phyloP scores from a whole-genome alignment of 2,113 vertebrate species.

The Paradisaea rubra region DNA sequence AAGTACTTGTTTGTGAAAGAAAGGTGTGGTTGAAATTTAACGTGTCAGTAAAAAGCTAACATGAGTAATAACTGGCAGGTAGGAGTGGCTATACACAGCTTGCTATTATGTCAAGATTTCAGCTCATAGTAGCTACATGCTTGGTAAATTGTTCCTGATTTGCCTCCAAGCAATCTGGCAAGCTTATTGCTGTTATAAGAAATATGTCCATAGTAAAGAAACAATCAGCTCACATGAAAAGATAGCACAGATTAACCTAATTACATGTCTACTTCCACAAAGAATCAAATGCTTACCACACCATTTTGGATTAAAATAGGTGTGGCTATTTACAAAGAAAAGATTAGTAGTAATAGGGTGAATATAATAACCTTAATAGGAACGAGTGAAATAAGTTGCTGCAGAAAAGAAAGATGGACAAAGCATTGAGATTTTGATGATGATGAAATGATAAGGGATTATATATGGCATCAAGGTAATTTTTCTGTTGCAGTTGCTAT shows the following conservation, averaged over 20 bases:
- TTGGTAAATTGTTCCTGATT: slow-evolving; percentile 69
- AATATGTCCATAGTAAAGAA: slow-evolving; percentile 85
- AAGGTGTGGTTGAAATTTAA: slow-evolving; percentile 74
- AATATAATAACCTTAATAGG: slow-evolving; percentile 88
- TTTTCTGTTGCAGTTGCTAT: slow-evolving; percentile 48
- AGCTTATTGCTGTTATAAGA: slow-evolving; percentile 76
- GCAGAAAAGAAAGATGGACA: slow-evolving; percentile 82
- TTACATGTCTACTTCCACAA: slow-evolving; percentile 88
- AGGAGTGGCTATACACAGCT: slow-evolving; percentile 62
- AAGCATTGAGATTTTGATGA: slow-evolving; percentile 81
- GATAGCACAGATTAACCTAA: slow-evolving; percentile 87
- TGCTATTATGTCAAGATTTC: slow-evolving; percentile 58
- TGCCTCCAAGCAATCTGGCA: slow-evolving; percentile 81
- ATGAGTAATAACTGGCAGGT: slow-evolving; percentile 71
- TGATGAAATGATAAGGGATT: slow-evolving; percentile 81
- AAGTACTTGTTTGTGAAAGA: slow-evolving; percentile 77
- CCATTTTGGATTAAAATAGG: slow-evolving; percentile 83
- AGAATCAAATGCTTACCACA: slow-evolving; percentile 86
- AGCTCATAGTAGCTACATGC: slow-evolving; percentile 70
- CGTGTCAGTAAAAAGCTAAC: slow-evolving; percentile 70
- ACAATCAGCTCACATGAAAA: slow-evolving; percentile 87
- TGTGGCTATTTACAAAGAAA: slow-evolving; percentile 91
- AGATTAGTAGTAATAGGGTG: slow-evolving; percentile 87
- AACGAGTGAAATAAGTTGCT: slow-evolving; percentile 88
- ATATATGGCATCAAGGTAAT: slow-evolving; percentile 72